These are phyloP conservation scores for Azemiops feae DNA, from an alignment of 2,113 vertebrate genomes.

Conservation along the genomic window DNA sequence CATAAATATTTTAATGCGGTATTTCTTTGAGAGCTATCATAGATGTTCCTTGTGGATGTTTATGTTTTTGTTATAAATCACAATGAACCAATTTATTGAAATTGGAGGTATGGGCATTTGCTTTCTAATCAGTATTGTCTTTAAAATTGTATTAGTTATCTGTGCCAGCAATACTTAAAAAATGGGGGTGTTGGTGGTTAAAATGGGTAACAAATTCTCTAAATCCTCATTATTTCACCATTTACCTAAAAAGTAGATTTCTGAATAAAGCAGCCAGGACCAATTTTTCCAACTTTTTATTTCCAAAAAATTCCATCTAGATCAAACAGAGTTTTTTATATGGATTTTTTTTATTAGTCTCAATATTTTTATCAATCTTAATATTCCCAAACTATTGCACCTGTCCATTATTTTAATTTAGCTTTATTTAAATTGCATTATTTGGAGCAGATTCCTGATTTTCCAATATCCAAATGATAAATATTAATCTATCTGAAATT, in stretches of 20 bases:
- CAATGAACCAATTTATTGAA: neutral
- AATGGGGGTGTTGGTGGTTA: neutral
- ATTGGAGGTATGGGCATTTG: neutral
- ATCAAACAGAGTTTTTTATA: neutral
- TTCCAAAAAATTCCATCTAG: neutral
- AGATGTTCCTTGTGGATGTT: neutral
- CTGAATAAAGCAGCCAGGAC: neutral
- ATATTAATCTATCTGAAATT: neutral
- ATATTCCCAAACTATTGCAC: neutral
- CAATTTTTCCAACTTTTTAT: neutral
- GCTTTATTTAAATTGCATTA: neutral
- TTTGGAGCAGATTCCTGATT: neutral
- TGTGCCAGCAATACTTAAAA: neutral
- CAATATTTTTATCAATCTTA: neutral
- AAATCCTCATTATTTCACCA: neutral
- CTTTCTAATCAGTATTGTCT: neutral
- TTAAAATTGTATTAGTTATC: neutral
- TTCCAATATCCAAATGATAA: neutral
- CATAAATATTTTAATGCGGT: neutral
- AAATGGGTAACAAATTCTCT: neutral
- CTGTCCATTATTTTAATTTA: neutral
- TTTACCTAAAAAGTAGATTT: neutral
- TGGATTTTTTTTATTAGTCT: neutral
- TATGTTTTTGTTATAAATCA: neutral
- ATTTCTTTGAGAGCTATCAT: neutral